Percentiles rank a stretch among this genome's conserved stretches.
Conservation (phyloP, 2,113 vertebrate species). For the Neotragus moschatus region DNA sequence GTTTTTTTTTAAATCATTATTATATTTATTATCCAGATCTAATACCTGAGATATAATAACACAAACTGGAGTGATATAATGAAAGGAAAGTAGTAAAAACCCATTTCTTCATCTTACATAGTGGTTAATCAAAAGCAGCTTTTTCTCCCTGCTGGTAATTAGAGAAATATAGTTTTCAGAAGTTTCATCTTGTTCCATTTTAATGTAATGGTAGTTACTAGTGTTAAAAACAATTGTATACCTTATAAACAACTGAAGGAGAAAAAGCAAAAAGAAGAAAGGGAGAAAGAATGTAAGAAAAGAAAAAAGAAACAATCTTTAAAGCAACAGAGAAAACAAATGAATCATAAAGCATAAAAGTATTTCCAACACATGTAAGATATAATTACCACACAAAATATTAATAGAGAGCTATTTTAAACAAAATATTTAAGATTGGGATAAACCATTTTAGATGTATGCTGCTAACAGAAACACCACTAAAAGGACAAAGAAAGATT, state of each 20-base stretch:
- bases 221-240: not conserved
- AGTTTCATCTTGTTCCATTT: not conserved
- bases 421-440: not conserved
- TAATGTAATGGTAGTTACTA: not conserved
- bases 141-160: not conserved
- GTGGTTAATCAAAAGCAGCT: not conserved
- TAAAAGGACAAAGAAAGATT: not conserved
- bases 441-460: not conserved
- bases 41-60: not conserved
- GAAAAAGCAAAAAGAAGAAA: not conserved
- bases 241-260: not conserved
- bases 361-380: not conserved
- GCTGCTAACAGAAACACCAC: not conserved
- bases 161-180: not conserved
- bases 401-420: not conserved
- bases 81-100: not conserved
- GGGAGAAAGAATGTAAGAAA: not conserved
- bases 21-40: not conserved
- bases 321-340: not conserved
- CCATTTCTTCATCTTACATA: not conserved
- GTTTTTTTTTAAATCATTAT: not conserved
- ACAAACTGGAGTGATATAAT: not conserved
- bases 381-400: not conserved
- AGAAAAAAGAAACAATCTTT: not conserved
- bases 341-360: not conserved